These are phyloP conservation scores for Gallinago stenura DNA, from an alignment of 2,797 vertebrate genomes.

Conservation along the genomic window DNA sequence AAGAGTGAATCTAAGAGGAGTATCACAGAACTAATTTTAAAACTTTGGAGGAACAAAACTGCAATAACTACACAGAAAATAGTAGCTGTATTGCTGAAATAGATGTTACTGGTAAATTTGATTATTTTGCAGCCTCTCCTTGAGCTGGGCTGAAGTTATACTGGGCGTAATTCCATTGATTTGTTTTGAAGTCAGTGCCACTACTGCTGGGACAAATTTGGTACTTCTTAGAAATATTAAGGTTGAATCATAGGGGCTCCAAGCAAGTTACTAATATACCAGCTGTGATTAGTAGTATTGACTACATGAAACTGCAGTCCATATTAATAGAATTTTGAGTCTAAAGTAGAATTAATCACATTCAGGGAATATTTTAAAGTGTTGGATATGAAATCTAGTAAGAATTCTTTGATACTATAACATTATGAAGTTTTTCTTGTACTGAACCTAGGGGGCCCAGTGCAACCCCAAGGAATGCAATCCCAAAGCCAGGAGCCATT, in stretches of 20 bases:
- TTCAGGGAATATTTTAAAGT: constrained; percentile 53
- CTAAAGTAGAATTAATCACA: neutral
- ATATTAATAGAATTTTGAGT: neutral
- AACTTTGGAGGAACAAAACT: neutral
- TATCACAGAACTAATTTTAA: neutral
- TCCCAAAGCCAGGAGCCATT: constrained; percentile 87
- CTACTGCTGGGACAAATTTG: neutral
- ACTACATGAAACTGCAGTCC: neutral
- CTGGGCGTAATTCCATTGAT: neutral
- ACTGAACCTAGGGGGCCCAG: constrained; percentile 90
- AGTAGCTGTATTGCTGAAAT: neutral
- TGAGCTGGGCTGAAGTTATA: neutral
- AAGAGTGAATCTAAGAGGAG: neutral
- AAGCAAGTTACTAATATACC: neutral
- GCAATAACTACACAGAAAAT: neutral
- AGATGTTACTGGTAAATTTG: neutral
- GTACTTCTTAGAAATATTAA: neutral
- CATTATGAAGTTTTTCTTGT: constrained; percentile 87
- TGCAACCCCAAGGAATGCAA: constrained; percentile 90
- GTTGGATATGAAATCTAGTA: constrained; percentile 69
- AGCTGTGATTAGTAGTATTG: neutral
- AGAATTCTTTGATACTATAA: constrained; percentile 77
- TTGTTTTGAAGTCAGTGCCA: neutral
- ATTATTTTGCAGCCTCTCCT: neutral
- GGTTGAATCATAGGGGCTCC: neutral